Evolutionary conservation across 37 sponge, comb jelly and placozoan species (phyloP), one percentile per base, ranked within the genome.

Genomic region (Crambe crambe): DNA sequence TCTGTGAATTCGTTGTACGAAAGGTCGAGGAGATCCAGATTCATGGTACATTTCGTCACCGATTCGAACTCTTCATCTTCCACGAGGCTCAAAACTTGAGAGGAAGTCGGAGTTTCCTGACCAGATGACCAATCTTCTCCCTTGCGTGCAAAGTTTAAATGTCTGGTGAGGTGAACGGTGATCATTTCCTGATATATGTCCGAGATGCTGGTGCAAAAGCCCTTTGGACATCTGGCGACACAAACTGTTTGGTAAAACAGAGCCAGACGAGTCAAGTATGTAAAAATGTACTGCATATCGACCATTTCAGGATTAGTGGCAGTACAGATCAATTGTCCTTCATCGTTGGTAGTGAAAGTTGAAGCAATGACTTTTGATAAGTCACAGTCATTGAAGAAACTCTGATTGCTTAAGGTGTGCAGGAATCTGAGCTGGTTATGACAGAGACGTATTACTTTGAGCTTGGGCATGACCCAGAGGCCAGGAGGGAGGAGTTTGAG

Each of bases 401-500:
- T 40, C 0, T 58, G 39, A 41, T 39, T 31, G 73, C 89, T 88
- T 56, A 88, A 57, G 54, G 68, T 66, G 76, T 92, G 89, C 10
- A 92, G 78, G 12, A 68, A 68, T 2, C 77, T 34, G 31, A 92
- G 82, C 30, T 78, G 15, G 58, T 92, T 92, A 10, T 73, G 68
- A 18, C 40, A 42, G 25, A 92, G 86, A 18, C 37, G 63, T 3
- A 92, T 67, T 8, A 1, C 78, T n/a, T 77, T 81, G 58, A 92
- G 75, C 20, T 82, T 81, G 5, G 81, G 59, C 43, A 79, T 73
- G 20, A 92, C 41, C 93, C 93, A 92, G 23, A 88, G 59, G 0
- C 80, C 78, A n/a, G 89, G 82, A 20, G 93, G 93, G 18, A 92
- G 86, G 30, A 42, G 22, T 2, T 73, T 31, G 9, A 92, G 64